Evolutionary conservation across 2,797 vertebrate species (phyloP), one percentile per base, ranked within the genome.

Genomic region (Phoeniculus purpureus): DNA sequence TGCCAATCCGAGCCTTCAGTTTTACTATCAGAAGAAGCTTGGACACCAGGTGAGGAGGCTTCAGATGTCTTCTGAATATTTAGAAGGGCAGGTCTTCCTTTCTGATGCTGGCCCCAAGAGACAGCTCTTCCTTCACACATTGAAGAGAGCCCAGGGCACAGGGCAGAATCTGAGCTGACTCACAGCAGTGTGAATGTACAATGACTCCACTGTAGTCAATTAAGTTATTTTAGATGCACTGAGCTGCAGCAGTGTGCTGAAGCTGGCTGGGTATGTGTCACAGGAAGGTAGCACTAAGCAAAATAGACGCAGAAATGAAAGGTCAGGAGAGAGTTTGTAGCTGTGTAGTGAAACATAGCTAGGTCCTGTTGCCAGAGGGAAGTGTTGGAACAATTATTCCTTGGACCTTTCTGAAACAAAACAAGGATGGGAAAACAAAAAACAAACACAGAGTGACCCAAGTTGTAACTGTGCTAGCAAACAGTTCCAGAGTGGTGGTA

Each of bases 11-110:
- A 85, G 92, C 47, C 85, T 96, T 27, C 96, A 94, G 40, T 95
- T 96, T 78, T 96, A 94, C 64, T 87, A 22, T 22, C 87, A 80
- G 1, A 93, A 91, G 52, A 70, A 87, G 47, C 68, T 73, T 68
- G 86, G 54, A 75, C 56, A 80, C 20, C 74, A 96, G 97, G 98
- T 98, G 94, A 78, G 86, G 61, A 71, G 14, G 11, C 32, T 43
- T 43, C 52, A 31, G 51, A 25, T 37, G 23, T 26, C 17, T 72
- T 70, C 52, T 56, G 68, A 58, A 17, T 1, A 0, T 50, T 80
- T 19, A 23, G n/a, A 34, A 58, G 55, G 32, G 20, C 51, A 71
- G 45, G 29, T n/a, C 32, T 90, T 76, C 32, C 32, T 48, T 52
- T 70, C 40, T 60, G 60, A 7, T 58, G 51, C 56, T 80, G 70